Evolutionary conservation across 2,888 invertebrate species (phyloP), one percentile per base, ranked within the genome.

Genomic region (Tiliacea citrago): DNA sequence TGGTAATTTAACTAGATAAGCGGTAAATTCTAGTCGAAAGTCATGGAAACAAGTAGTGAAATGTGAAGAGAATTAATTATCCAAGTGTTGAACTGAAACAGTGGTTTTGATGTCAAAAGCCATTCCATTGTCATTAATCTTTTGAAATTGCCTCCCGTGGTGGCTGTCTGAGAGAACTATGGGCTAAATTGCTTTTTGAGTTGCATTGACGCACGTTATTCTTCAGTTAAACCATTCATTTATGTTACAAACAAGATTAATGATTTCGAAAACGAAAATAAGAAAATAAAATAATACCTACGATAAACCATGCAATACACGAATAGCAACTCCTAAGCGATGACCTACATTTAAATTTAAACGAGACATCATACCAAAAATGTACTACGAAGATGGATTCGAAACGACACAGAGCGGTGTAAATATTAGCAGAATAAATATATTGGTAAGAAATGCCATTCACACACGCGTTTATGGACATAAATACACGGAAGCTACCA

Each of bases 101-200:
- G 81, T 87, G 85, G 86, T 86, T 88, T 75, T 79, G 82, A 89
- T 89, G 87, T 88, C 88, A 86, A 72, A 81, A 86, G 82, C 88
- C 81, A 85, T 88, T 86, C 80, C 35, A 82, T 81, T 81, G 86
- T 85, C 89, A 88, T 87, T 85, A 87, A 87, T 87, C 91, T 91
- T 90, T 87, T 85, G 88, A 88, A 88, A 91, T 89, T 88, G 87
- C 89, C 79, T 78, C 55, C 68, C 49, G 72, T 81, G 72, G 78
- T 76, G 55, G 75, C 68, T 68, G 78, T 79, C 84, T 87, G 76
- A 66, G 77, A 76, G 81, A 81, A 86, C 75, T 82, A 88, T 87
- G 88, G 65, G 81, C 82, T 79, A 89, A 90, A 91, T 91, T 90
- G 87, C 90, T 85, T 88, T 90, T 91, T 89, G 87, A 90, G 86